phyloP scores from a whole-genome alignment of 2,113 vertebrate species.

The Tonatia bakeri region DNA sequence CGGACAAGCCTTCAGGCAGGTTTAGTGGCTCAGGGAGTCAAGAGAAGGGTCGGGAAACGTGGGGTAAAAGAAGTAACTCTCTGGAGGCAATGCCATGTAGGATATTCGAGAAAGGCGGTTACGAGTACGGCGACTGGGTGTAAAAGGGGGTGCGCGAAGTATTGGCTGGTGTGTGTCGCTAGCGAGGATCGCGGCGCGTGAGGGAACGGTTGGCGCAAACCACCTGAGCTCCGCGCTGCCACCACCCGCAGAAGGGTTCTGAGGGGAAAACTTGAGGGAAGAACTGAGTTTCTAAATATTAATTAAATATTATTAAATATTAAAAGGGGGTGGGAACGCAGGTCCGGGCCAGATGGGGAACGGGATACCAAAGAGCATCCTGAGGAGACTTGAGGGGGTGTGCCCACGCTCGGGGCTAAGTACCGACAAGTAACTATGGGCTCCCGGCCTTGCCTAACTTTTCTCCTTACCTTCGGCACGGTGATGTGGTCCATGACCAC shows the following conservation, averaged over 20 bases:
- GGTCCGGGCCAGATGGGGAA: not conserved
- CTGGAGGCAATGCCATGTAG: not conserved
- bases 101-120: not conserved
- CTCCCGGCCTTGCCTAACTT: not conserved
- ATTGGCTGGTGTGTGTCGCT: too few relatives aligned
- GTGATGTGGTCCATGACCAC: slow-evolving; percentile 78
- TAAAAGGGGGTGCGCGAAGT: not conserved
- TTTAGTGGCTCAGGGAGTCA: not conserved
- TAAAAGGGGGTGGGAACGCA: not conserved
- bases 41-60: not conserved
- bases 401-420: not conserved
- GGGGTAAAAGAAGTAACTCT: not conserved
- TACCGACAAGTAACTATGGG: not conserved
- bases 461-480: slow-evolving; percentile 76
- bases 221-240: too few relatives aligned
- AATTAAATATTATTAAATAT: too few relatives aligned
- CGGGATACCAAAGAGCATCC: not conserved
- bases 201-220: rapidly evolving
- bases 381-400: not conserved
- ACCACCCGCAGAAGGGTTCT: rapidly evolving
- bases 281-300: not conserved
- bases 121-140: not conserved
- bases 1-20: rapidly evolving
- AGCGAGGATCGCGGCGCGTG: not conserved
- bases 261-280: not conserved